Evolutionary conservation across 2,797 vertebrate genomes (phyloP).

Genomic region (Periparus ater): DNA sequence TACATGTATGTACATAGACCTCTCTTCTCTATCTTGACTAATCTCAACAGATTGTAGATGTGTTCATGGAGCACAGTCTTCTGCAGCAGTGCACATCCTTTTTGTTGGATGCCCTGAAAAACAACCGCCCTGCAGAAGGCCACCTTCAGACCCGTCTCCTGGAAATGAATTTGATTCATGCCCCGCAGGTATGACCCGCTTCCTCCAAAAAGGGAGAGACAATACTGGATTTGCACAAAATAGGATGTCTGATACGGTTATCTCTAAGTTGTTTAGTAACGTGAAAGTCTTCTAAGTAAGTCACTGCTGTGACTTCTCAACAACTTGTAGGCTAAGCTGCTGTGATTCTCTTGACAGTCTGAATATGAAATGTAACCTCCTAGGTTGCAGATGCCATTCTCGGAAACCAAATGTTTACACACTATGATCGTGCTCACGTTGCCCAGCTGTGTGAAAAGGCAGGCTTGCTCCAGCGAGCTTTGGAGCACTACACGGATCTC

Average conservation of each 20-base stretch:
- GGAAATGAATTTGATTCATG: conserved; percentile 95
- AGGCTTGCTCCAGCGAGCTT: conserved; percentile 88
- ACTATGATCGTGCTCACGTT: conserved; percentile 89
- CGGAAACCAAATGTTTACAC: conserved; percentile 94
- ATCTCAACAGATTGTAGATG: conserved; percentile 86
- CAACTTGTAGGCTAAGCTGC: background rate
- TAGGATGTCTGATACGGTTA: background rate
- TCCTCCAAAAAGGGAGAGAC: background rate
- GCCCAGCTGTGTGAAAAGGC: conserved; percentile 95
- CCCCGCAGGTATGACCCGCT: conserved; percentile 82
- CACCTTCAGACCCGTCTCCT: conserved; percentile 91
- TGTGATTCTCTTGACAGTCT: conserved; percentile 5
- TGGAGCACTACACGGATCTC: conserved; percentile 90
- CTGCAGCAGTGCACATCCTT: conserved; percentile 95
- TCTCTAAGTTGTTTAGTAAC: background rate
- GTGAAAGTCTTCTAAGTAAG: background rate
- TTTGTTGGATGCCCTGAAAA: conserved; percentile 89
- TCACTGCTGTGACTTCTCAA: background rate
- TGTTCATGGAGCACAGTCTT: conserved; percentile 94
- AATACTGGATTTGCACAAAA: background rate
- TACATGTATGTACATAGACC: background rate
- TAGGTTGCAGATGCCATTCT: conserved; percentile 94
- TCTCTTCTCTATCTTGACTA: background rate
- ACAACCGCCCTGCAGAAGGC: conserved; percentile 87
- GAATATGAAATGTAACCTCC: background rate